A percentile compares a stretch with the other conserved stretches of the same genome.
Conservation (phyloP, 2,888 invertebrate genomes). For the Scelioninae gen. 1 region DNA sequence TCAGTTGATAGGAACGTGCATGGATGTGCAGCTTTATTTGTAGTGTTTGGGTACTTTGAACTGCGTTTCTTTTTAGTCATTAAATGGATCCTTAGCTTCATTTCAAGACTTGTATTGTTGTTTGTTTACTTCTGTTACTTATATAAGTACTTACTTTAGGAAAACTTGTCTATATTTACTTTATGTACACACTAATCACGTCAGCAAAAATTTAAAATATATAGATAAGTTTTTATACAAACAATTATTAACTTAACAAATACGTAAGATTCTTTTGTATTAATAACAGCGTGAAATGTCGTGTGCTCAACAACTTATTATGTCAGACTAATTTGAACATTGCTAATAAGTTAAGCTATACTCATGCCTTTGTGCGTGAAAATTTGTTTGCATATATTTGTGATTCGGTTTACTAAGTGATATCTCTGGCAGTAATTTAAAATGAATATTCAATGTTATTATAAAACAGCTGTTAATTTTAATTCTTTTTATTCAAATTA, state of each 20-base stretch:
- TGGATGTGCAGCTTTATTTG: neutral
- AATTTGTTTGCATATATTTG: neutral
- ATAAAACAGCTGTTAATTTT: no score
- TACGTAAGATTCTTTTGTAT: constrained; percentile 24
- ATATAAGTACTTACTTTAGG: neutral
- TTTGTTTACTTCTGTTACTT: neutral
- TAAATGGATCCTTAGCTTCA: no score
- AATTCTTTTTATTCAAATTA: no score
- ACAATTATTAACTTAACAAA: neutral
- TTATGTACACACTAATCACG: neutral
- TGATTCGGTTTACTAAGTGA: neutral
- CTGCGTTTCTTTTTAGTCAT: no score
- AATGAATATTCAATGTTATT: no score
- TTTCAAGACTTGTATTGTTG: neutral
- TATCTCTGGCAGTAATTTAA: neutral
- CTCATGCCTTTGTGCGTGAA: neutral
- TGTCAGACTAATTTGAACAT: constrained; percentile 37
- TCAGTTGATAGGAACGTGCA: neutral
- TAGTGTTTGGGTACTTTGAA: neutral
- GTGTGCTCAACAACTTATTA: constrained; percentile 28
- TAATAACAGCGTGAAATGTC: constrained; percentile 19
- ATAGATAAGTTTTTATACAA: constrained; percentile 12
- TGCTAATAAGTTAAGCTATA: constrained; percentile 39
- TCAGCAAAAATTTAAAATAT: constrained; percentile 5
- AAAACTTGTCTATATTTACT: neutral